Evolutionary conservation across 2,113 vertebrate genomes (phyloP), one percentile per base, ranked within the genome.

Genomic region (Cephalopterus ornatus): DNA sequence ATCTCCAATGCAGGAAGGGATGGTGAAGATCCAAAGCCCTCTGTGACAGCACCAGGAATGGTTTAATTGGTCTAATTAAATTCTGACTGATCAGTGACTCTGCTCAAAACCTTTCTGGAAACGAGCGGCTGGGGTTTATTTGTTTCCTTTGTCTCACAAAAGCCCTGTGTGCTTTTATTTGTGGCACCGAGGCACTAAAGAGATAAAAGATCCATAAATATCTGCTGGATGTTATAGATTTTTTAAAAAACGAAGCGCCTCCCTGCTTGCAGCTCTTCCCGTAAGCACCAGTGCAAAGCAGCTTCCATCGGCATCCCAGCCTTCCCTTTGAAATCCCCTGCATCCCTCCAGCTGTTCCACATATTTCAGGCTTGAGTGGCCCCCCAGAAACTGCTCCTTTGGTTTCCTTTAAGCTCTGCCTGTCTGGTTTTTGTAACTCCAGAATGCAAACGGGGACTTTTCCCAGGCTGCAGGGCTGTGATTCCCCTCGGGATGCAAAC

Each of bases 311-410:
- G 75, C 88, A 85, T 93, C 72, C 50, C 92, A 49, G 83, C 80
- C 72, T 23, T 68, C 46, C 82, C 86, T 92, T 95, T 77, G 83
- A 89, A 95, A 91, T 47, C 11, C 84, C 33, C 56, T 87, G 73
- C 89, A 78, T 63, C 92, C 77, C 41, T 94, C 93, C 92, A 97
- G 94, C 95, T 96, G 95, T 26, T 77, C 41, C 5, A 72, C 85
- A 90, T 35, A 94, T 41, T 90, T 86, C 85, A 88, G 88, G 8
- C 75, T n/a, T n/a, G 27, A 71, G 52, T 5, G 47, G n/a, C 79
- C 35, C 59, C 19, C 53, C 27, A 52, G 37, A 41, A 86, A 35
- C 14, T 24, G 59, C 88, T 73, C 65, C 47, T 91, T 70, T 3
- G n/a, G 47, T 74, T 90, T 87, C 75, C 33, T 47, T 81, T 47